phyloP scores from a whole-genome alignment of 1,140 invertebrate species.

The Heliconius hewitsoni region DNA sequence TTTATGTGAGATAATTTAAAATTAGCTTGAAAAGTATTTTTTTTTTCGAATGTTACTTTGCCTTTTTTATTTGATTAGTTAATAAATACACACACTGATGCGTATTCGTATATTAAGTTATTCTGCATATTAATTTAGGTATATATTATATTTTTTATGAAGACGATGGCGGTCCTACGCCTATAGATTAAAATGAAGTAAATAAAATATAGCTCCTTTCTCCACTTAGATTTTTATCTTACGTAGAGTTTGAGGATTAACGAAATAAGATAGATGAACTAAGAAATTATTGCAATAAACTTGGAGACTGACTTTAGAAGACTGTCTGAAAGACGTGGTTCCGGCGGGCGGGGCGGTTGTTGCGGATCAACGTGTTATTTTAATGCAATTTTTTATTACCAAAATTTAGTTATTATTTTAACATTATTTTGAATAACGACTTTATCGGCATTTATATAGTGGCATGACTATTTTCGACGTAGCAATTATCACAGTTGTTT shows the following conservation, averaged over 20 bases:
- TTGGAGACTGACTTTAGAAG: conserved; percentile 80
- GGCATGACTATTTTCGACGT: conserved; percentile 17
- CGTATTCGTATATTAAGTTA: conserved; percentile 67
- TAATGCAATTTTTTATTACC: conserved; percentile 42
- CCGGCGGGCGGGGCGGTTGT: conserved; percentile 34
- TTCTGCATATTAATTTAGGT: conserved; percentile 66
- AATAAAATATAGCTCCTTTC: conserved; percentile 46
- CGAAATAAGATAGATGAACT: conserved; percentile 52
- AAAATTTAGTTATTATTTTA: conserved; percentile 49
- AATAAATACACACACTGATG: conserved; percentile 55
- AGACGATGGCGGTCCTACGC: conserved; percentile 30
- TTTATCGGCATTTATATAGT: conserved; percentile 32
- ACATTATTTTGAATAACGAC: conserved; percentile 37
- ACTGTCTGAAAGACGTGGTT: conserved; percentile 73
- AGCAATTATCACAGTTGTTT: background rate
- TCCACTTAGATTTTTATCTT: conserved; percentile 47
- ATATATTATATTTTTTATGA: conserved; percentile 54
- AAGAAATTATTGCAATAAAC: conserved; percentile 77
- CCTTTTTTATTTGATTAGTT: conserved; percentile 71
- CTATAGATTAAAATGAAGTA: conserved; percentile 34
- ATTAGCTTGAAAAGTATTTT: conserved; percentile 78
- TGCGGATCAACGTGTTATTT: conserved; percentile 29
- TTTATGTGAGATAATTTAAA: conserved; percentile 76
- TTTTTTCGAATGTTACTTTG: conserved; percentile 75
- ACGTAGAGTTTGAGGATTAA: conserved; percentile 42